phyloP scores from a whole-genome alignment of 2,113 vertebrate species.

The Onychostoma macrolepis region DNA sequence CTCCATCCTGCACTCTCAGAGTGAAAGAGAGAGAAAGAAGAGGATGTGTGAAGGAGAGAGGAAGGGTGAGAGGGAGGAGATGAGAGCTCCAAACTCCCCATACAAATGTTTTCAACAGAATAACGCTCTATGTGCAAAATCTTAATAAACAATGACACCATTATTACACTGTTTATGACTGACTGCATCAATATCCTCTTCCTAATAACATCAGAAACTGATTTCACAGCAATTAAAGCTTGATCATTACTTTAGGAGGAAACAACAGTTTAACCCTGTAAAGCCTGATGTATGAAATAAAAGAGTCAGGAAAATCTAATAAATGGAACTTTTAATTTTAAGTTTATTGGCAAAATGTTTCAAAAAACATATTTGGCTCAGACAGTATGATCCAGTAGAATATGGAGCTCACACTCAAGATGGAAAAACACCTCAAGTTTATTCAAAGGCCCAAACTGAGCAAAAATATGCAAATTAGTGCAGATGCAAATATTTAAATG shows the following conservation, averaged over 20 bases:
- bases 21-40: constrained; percentile 30
- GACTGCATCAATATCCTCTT: background rate
- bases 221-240: background rate
- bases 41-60: constrained; percentile 13
- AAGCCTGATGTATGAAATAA: background rate
- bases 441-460: background rate
- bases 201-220: background rate
- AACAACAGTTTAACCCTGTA: background rate
- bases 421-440: background rate
- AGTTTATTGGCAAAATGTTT: no score
- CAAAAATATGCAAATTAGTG: background rate
- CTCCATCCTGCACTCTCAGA: constrained; percentile 35
- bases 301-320: background rate
- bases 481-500: background rate
- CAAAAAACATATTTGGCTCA: background rate
- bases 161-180: no score
- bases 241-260: background rate
- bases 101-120: constrained; percentile 15
- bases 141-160: constrained; percentile 8
- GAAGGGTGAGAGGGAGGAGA: background rate
- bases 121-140: constrained; percentile 2
- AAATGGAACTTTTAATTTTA: background rate
- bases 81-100: background rate
- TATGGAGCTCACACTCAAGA: no score
- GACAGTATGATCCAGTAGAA: no score